Evolutionary conservation across 2,113 vertebrate species (phyloP).

Genomic region (Mobula birostris): DNA sequence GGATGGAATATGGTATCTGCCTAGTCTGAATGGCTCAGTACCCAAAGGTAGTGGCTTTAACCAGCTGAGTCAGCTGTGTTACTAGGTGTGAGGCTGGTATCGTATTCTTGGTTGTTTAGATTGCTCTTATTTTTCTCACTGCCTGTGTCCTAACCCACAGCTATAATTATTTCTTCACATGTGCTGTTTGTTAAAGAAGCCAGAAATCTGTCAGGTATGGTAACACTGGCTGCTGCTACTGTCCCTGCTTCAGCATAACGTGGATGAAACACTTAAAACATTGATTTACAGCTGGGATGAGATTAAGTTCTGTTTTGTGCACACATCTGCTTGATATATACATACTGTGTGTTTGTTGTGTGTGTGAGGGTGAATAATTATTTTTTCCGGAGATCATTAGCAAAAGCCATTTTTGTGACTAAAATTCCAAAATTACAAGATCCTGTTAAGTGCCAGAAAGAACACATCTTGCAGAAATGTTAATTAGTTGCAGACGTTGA

Average conservation of each 20-base stretch:
- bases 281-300: not conserved
- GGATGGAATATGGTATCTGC: not conserved
- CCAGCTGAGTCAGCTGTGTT: not conserved
- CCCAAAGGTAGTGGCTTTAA: not conserved
- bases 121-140: conserved; percentile 9
- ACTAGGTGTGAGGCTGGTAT: not conserved
- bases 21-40: not conserved
- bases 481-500: not conserved
- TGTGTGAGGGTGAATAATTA: not conserved
- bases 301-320: not conserved
- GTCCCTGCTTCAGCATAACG: conserved; percentile 22
- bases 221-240: conserved; percentile 59
- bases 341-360: not conserved
- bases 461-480: not conserved
- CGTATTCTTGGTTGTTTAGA: not conserved
- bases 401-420: not conserved
- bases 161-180: conserved; percentile 66
- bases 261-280: not conserved
- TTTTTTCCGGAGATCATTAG: not conserved
- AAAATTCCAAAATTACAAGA: not conserved
- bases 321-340: not conserved
- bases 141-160: conserved; percentile 56
- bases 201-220: conserved; percentile 79
- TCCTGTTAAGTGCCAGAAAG: not conserved
- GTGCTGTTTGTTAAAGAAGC: conserved; percentile 74